Evolutionary conservation across 2,888 invertebrate species (phyloP), one percentile per base, ranked within the genome.

Genomic region (Drosophila antonietae): DNA sequence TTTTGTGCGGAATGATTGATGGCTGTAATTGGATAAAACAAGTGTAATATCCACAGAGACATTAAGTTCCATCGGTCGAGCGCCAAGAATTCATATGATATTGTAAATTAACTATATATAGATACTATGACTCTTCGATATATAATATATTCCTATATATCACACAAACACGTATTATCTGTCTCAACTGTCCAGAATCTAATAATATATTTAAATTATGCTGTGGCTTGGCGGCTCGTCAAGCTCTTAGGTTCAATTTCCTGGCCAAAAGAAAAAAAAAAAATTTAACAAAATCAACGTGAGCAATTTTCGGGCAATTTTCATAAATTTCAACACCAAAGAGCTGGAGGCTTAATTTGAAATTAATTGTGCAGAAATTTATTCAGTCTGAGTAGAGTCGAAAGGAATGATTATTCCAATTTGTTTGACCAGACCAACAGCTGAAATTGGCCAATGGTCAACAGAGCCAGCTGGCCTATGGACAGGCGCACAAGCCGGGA

Each of bases 361-460:
- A 88, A 90, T 91, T 91, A 90, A 90, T 90, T 90, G 91, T 82
- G 71, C 72, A 56, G 78, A 83, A 83, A 88, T 81, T 81, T 87
- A 83, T 88, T 65, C 66, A 58, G 68, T 44, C 47, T 62, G 71
- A 62, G 78, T 53, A 56, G 61, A 52, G 74, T 69, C 76, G 56
- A 63, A 73, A 72, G 73, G 78, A 83, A 75, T 87, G 91, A 91
- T 91, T 90, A 84, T 85, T 86, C 84, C 91, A 91, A 91, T 91
- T 91, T 91, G 90, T 85, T 84, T 83, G 53, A 60, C 66, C 55
- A 52, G 57, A 44, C 51, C 31, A 53, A 44, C 55, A 65, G 52
- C 62, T 53, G 31, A 75, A 76, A 66, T 75, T 78, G 68, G 73
- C 78, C 84, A 77, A 72, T 63, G 49, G 73, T 71, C 84, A 73